Conservation (phyloP, 2,888 invertebrate genomes). For the Eugnorisma glareosa region DNA sequence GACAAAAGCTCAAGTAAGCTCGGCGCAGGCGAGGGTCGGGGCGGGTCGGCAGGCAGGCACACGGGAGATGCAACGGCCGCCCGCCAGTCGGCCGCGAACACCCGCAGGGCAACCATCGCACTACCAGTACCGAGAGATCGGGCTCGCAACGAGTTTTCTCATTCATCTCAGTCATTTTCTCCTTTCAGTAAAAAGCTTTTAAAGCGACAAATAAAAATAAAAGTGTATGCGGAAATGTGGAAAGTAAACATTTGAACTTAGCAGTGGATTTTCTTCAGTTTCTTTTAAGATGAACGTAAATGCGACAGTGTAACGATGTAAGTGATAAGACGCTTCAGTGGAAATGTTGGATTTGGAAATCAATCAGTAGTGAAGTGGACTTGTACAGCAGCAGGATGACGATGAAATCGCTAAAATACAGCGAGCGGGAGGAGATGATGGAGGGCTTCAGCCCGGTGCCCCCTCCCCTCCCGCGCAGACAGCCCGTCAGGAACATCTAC, state of each 20-base stretch:
- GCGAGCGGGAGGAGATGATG: constrained; percentile 90
- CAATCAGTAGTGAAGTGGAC: constrained; percentile 85
- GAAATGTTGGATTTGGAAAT: constrained; percentile 78
- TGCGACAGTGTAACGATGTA: constrained; percentile 81
- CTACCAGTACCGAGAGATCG: constrained; percentile 23
- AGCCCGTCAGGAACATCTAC: constrained; percentile 92
- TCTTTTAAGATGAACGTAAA: constrained; percentile 72
- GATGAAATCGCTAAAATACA: constrained; percentile 91
- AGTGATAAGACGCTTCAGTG: constrained; percentile 83
- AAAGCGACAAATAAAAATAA: constrained; percentile 48
- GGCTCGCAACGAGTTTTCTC: constrained; percentile 45
- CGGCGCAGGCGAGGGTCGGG: constrained; percentile 84
- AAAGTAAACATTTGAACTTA: constrained; percentile 71
- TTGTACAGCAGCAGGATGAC: constrained; percentile 87
- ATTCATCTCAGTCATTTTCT: constrained; percentile 55
- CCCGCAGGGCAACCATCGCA: constrained; percentile 57
- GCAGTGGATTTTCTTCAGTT: constrained; percentile 70
- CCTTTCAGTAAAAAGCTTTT: constrained; percentile 50
- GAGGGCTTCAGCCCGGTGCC: constrained; percentile 91
- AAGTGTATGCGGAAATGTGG: constrained; percentile 63
- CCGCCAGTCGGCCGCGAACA: constrained; percentile 82
- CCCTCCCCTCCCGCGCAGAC: constrained; percentile 91
- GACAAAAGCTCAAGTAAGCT: constrained; percentile 84
- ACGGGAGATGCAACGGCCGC: constrained; percentile 68
- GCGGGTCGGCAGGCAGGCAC: constrained; percentile 68